phyloP scores from a whole-genome alignment of 2,888 invertebrate species.

The Agrypnus murinus region DNA sequence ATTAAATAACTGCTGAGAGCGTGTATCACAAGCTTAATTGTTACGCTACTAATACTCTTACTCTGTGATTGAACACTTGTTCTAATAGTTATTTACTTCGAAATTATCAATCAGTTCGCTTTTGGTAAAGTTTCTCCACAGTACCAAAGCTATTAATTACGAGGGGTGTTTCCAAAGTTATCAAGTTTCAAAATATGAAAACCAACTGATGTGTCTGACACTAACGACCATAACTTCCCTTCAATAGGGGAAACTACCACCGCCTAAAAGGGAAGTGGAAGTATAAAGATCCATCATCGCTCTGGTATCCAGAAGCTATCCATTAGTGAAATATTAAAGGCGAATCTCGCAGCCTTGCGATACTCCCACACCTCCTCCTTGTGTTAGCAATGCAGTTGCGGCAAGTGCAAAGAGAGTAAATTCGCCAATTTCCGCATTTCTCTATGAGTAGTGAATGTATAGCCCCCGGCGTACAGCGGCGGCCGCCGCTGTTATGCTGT shows the following conservation, averaged over 20 bases:
- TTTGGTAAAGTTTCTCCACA: too few relatives aligned
- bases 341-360: conserved; percentile 53
- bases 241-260: conserved; percentile 1
- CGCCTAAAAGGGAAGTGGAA: conserved; percentile 10
- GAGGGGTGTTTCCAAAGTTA: not conserved
- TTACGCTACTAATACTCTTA: not conserved
- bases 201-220: not conserved
- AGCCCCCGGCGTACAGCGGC: conserved; percentile 44
- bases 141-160: too few relatives aligned
- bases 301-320: conserved; percentile 26
- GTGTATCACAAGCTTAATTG: conserved; percentile 4
- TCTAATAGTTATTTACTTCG: not conserved
- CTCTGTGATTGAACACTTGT: conserved; percentile 5
- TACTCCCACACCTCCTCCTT: conserved; percentile 53
- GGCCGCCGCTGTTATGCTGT: too few relatives aligned
- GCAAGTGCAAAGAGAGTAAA: conserved; percentile 53
- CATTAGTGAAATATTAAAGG: not conserved
- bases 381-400: conserved; percentile 51
- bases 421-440: conserved; percentile 60
- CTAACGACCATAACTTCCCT: conserved; percentile 15
- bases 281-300: conserved; percentile 6
- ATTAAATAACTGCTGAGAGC: conserved; percentile 2
- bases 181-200: conserved; percentile 10
- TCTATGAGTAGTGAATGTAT: conserved; percentile 56
- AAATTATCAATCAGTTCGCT: too few relatives aligned